Conservation (phyloP, 2,888 invertebrate genomes). For the Andrena fulva region DNA sequence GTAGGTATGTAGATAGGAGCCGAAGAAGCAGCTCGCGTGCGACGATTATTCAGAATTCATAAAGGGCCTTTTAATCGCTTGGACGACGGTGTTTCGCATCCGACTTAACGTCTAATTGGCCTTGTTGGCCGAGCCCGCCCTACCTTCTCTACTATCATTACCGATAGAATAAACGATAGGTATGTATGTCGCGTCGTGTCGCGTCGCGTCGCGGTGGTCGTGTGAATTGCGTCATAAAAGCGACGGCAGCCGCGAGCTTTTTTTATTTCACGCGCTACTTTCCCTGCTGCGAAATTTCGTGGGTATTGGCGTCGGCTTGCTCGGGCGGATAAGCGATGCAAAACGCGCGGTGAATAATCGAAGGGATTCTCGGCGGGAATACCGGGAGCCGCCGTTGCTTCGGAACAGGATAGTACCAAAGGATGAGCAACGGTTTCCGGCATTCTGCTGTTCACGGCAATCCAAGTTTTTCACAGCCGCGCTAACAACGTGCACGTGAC, state of each 20-base stretch:
- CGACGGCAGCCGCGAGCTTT: neutral
- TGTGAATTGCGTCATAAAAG: neutral
- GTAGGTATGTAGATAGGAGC: neutral
- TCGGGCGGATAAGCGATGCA: neutral
- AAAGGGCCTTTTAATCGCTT: slow-evolving; percentile 21
- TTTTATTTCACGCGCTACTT: neutral
- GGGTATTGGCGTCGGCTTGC: neutral
- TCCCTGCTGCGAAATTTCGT: neutral
- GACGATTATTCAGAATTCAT: slow-evolving; percentile 51
- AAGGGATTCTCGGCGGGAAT: neutral
- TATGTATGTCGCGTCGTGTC: neutral
- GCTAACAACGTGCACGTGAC: slow-evolving; percentile 71
- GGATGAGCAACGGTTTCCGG: slow-evolving; percentile 48
- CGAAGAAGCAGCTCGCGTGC: slow-evolving; percentile 42
- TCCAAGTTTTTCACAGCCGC: slow-evolving; percentile 59
- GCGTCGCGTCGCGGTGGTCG: neutral
- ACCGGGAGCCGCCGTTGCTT: neutral
- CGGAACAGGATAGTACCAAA: neutral
- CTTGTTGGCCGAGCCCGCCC: neutral
- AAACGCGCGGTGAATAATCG: slow-evolving; percentile 28
- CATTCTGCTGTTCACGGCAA: slow-evolving; percentile 15
- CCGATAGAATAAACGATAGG: slow-evolving; percentile 33
- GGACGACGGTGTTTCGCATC: slow-evolving; percentile 3
- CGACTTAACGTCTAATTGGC: slow-evolving; percentile 39
- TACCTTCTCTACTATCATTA: slow-evolving; percentile 23